Base-by-base conservation (phyloP, 2,113 vertebrate species). In the Myiozetetes cayanensis region DNA sequence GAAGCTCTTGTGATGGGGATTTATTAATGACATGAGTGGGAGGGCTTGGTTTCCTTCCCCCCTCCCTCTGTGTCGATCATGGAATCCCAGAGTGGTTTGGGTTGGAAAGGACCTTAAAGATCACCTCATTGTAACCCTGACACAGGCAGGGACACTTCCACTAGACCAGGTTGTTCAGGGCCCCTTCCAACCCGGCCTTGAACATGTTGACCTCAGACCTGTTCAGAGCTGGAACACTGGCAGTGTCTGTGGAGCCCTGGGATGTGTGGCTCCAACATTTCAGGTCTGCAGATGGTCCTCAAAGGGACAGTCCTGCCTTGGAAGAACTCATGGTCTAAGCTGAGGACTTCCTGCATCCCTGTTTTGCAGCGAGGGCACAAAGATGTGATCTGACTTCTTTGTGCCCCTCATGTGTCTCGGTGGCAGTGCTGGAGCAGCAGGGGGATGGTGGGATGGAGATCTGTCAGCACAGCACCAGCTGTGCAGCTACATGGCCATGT, bases 401-500 rank as follows among this genome's bases (percentile, higher is more conserved):
- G 50, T 56, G 21, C 23, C 66, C 41, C 50, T 82, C 39, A 0
- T 9, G 30, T 33, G 7, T 28, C 76, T 17, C 0, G 0, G 74
- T 41, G 53, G 74, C 19, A 35, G 35, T 2, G 6, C 4, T 13
- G 52, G 50, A 84, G 35, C 52, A 30, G 47, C 3, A 30, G 15
- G 2, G 19, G 47, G 27, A 22, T 0, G 6, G 4, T 44, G 55
- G 49, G 27, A 20, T 25, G 65, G 77, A 56, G 59, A 7, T 25
- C 31, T 28, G 19, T 1, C 55, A 20, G 4, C 74, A 25, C 41
- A 3, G 28, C 63, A 24, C 8, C 2, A 2, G 22, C 8, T 5
- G 20, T 30, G 17, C 28, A 14, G 28, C 41, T 28, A 14, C 0
- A 0, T 2, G 6, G 25, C 4, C 53, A 15, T 2, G 0, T 33